Percentiles rank a stretch among this genome's conserved stretches.
Conservation (phyloP, 2,113 vertebrate genomes). For the Procapra przewalskii region DNA sequence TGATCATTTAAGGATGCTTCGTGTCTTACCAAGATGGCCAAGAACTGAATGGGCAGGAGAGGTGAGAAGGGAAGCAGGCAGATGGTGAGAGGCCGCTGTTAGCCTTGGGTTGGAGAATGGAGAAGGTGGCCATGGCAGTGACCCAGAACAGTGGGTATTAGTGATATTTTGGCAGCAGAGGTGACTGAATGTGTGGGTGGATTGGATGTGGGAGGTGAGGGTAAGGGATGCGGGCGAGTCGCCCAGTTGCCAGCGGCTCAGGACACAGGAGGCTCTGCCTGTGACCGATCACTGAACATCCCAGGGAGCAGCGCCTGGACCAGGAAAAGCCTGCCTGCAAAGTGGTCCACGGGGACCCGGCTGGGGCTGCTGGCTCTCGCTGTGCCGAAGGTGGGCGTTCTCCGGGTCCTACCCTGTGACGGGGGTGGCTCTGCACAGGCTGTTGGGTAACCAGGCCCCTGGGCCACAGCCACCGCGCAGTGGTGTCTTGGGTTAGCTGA, state of each 20-base stretch:
- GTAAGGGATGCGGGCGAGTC: accelerated
- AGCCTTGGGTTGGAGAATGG: not conserved
- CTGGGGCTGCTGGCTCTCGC: not conserved
- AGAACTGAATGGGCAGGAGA: not conserved
- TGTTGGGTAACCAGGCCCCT: not conserved
- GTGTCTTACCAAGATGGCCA: not conserved
- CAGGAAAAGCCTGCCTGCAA: not conserved
- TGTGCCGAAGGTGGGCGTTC: not conserved
- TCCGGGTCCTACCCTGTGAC: not conserved
- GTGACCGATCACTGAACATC: not conserved
- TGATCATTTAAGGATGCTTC: not conserved
- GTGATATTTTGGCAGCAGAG: not conserved
- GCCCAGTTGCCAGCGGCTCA: not conserved
- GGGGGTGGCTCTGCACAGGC: not conserved
- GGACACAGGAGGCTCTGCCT: not conserved
- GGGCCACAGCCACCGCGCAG: not conserved
- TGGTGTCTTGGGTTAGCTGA: not conserved
- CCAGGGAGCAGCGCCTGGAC: not conserved
- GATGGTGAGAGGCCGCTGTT: not conserved
- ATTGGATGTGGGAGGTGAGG: not conserved
- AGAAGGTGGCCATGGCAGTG: not conserved
- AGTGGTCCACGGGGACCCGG: not conserved
- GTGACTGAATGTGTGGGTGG: not conserved
- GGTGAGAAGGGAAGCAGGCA: not conserved
- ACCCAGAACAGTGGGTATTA: not conserved